Conservation (phyloP, 2,797 vertebrate genomes). For the Chelon labrosus region DNA sequence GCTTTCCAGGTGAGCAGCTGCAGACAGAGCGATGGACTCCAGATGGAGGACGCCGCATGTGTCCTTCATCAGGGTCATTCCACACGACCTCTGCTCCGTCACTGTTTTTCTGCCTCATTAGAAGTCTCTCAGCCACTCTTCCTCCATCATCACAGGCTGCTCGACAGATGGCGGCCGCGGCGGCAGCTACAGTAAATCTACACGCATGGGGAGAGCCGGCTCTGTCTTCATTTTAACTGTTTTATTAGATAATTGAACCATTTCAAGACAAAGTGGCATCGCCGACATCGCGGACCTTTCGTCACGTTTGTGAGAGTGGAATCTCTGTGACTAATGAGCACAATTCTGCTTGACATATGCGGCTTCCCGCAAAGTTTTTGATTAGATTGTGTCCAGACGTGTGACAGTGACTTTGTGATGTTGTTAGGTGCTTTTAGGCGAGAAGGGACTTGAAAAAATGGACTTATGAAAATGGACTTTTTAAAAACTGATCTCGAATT, state of each 20-base stretch:
- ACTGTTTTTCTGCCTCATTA: slow-evolving; percentile 74
- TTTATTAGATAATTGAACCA: slow-evolving; percentile 26
- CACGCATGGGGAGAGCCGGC: background rate
- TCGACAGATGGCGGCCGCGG: slow-evolving; percentile 55
- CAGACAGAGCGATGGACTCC: slow-evolving; percentile 43
- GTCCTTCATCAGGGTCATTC: slow-evolving; percentile 64
- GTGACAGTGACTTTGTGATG: too few species aligned
- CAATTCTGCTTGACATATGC: background rate
- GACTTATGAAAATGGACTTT: too few species aligned
- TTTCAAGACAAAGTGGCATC: slow-evolving; percentile 11
- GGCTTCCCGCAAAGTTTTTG: background rate
- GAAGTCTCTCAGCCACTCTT: slow-evolving; percentile 39
- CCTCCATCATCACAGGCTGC: slow-evolving; percentile 37
- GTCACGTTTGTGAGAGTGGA: background rate
- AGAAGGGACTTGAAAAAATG: too few species aligned
- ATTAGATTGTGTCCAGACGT: background rate
- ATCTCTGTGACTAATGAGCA: slow-evolving; percentile 3
- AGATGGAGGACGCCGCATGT: slow-evolving; percentile 57
- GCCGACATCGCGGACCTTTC: background rate
- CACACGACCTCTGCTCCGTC: slow-evolving; percentile 56
- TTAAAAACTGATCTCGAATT: too few species aligned
- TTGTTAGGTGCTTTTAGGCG: too few species aligned
- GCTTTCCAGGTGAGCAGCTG: slow-evolving; percentile 61
- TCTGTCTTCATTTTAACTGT: slow-evolving; percentile 6
- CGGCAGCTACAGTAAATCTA: slow-evolving; percentile 8